These are phyloP conservation scores for Thymelicus lineola DNA, from an alignment of 2,888 invertebrate species.

Conservation along the genomic window DNA sequence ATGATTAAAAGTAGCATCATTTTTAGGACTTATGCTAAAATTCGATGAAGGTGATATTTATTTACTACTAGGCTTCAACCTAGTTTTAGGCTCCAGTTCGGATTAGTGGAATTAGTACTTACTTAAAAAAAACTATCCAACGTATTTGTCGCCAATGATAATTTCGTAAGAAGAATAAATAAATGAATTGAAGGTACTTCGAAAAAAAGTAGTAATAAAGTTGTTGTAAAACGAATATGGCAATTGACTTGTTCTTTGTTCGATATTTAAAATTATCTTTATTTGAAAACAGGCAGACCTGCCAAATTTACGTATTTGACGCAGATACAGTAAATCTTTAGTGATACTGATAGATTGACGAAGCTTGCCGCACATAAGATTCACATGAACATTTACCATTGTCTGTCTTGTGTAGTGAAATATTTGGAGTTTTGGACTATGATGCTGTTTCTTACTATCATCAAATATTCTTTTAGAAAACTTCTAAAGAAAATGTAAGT, in stretches of 20 bases:
- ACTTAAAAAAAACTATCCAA: too few species aligned
- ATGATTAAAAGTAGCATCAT: too few species aligned
- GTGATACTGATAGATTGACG: constrained; percentile 24
- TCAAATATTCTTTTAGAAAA: constrained; percentile 62
- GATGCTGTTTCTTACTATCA: constrained; percentile 51
- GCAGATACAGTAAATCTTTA: constrained; percentile 15
- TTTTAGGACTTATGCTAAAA: too few species aligned
- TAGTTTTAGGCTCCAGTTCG: too few species aligned
- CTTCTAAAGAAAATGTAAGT: constrained; percentile 68
- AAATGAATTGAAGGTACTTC: not conserved
- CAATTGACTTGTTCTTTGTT: not conserved
- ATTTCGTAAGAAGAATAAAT: not conserved
- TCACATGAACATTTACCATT: constrained; percentile 25
- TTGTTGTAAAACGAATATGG: not conserved
- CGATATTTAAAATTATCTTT: constrained; percentile 6
- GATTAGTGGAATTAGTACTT: too few species aligned
- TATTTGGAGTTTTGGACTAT: constrained; percentile 31
- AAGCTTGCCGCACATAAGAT: constrained; percentile 10
- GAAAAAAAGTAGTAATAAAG: not conserved
- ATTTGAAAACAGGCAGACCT: not conserved
- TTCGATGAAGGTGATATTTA: too few species aligned
- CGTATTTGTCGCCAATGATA: too few species aligned
- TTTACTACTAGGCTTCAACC: too few species aligned
- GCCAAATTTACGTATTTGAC: constrained; percentile 16
- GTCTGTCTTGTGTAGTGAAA: constrained; percentile 25